Evolutionary conservation across 2,113 vertebrate species (phyloP).

Genomic region (Zosterops pallidus): DNA sequence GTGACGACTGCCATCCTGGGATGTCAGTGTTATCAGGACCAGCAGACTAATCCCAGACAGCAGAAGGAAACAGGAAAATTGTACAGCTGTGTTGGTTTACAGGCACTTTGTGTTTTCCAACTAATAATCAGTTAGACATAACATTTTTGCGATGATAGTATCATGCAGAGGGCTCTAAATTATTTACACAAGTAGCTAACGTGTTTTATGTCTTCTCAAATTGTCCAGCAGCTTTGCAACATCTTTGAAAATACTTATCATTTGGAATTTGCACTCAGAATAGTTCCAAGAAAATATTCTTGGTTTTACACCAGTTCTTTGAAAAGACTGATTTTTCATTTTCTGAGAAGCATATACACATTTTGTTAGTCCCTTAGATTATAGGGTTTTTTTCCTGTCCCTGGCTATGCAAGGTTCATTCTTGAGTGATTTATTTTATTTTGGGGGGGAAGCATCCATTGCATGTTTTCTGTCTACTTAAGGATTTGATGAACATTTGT

Average conservation of each 20-base stretch:
- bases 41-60: not conserved
- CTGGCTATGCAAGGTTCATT: not conserved
- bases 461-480: not conserved
- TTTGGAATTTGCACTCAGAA: not conserved
- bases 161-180: not conserved
- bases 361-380: not conserved
- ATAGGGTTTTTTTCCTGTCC: not conserved
- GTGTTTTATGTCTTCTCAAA: not conserved
- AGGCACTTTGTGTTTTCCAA: not conserved
- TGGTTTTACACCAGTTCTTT: not conserved
- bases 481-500: not conserved
- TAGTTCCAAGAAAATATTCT: not conserved
- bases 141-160: not conserved
- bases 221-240: not conserved
- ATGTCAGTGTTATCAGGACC: not conserved
- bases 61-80: not conserved
- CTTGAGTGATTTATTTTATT: not conserved
- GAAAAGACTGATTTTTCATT: not conserved
- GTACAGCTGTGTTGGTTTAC: not conserved
- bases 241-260: not conserved
- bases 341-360: not conserved
- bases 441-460: not conserved
- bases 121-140: not conserved
- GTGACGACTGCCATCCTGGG: not conserved
- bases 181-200: not conserved